Base-by-base conservation (phyloP, 2,888 invertebrate genomes). In the Lepidonotus clava region DNA sequence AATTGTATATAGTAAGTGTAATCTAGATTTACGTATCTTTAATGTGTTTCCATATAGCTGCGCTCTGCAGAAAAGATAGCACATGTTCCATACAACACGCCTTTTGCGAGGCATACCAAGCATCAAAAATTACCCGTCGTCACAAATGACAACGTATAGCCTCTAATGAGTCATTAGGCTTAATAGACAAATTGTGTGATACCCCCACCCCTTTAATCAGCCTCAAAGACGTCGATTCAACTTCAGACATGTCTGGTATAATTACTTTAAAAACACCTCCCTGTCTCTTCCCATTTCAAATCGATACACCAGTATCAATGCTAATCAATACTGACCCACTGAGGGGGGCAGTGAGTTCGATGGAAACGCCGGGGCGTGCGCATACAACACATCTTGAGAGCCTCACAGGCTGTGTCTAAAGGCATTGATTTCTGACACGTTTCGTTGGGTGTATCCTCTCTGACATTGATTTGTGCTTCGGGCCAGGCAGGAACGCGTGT, bases 341-440 rank as follows among this genome's bases (percentile, higher is more conserved):
- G 28, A 61, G 61, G 28, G n/a, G 28, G 24, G 11, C 28, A 28
- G 61, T 28, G 4, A 32, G 46, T 11, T 61, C 61, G 24, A 61
- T 61, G n/a, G 28, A 4, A 24, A 4, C 24, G 28, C 4, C 24
- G 28, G n/a, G 61, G 28, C 61, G 24, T 32, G 61, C 61, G 14
- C 28, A 61, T 61, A 61, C 61, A 61, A 61, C 61, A 14, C 61
- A 61, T 61, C 61, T 61, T 61, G 61, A 56, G 61, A 32, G 28
- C 61, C 28, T 61, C 28, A 24, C 28, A 4, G 61, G 61, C 1
- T 61, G 28, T 28, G 61, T n/a, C n/a, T n/a, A n/a, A 14, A 24
- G n/a, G 28, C 61, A 28, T n/a, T 24, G 61, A 61, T 61, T 61
- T 61, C 61, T 61, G 61, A 61, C 61, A 61, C 61, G 28, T 61